phyloP scores from a whole-genome alignment of 1,140 invertebrate genomes.

The Aphaenogaster ashmeadi region DNA sequence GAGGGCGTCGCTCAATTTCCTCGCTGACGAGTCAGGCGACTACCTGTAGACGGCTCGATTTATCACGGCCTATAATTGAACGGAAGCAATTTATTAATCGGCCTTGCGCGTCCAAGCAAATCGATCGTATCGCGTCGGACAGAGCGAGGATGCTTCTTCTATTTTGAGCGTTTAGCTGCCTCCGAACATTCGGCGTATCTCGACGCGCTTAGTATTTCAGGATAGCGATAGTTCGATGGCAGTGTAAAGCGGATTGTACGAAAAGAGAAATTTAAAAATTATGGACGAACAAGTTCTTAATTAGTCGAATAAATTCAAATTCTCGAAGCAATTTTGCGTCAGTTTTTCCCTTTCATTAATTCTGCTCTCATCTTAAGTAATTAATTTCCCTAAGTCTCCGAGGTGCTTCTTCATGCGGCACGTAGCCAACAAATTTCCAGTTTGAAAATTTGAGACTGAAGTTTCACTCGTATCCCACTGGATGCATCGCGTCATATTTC shows the following conservation, averaged over 20 bases:
- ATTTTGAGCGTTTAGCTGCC: constrained; percentile 12
- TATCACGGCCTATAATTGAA: constrained; percentile 78
- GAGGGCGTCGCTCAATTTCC: constrained; percentile 72
- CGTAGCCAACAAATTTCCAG: constrained; percentile 49
- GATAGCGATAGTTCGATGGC: too few relatives aligned
- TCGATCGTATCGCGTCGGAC: constrained; percentile 67
- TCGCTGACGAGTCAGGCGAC: constrained; percentile 71
- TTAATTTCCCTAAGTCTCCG: constrained; percentile 55
- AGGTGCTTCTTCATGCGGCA: constrained; percentile 47
- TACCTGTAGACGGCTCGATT: constrained; percentile 73
- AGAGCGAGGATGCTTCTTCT: constrained; percentile 59
- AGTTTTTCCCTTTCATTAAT: constrained; percentile 40
- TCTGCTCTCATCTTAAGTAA: constrained; percentile 32
- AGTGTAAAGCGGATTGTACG: background rate
- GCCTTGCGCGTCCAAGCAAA: constrained; percentile 64
- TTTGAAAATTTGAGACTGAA: constrained; percentile 59
- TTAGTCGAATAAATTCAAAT: constrained; percentile 43
- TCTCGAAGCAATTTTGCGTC: background rate
- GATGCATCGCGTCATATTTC: constrained; percentile 62
- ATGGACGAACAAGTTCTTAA: background rate
- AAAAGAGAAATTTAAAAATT: background rate
- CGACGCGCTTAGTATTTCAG: background rate
- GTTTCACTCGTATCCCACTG: constrained; percentile 53
- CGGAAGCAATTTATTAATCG: constrained; percentile 80
- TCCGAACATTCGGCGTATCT: background rate